Evolutionary conservation across 2,797 vertebrate species (phyloP), one percentile per base, ranked within the genome.

Genomic region (Nyctibius grandis): DNA sequence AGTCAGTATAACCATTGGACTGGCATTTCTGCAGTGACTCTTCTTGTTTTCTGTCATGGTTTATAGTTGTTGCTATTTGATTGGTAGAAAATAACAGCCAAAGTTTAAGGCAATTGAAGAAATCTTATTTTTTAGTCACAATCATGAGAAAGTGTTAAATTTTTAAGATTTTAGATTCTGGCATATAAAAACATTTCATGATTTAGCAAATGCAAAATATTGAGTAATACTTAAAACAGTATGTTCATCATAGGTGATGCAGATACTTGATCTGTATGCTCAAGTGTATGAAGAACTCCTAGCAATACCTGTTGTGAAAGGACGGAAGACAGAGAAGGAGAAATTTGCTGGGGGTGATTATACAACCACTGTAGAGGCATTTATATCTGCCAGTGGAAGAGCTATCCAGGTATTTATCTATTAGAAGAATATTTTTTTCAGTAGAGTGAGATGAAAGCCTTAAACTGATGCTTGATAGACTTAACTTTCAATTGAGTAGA

Each of bases 321-420:
- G 99, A 88, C 99, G 97, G 89, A 99, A 99, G 96, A 99, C 99
- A 0, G 99, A 99, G 96, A 99, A 99, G 96, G 99, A 99, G 95
- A 99, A 99, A 83, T 99, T 99, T 94, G 99, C 99, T 10, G 99
- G 99, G 42, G 99, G 99, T 85, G 99, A 99, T 97, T 99, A 99
- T 91, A 99, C 99, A 51, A 99, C 99, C 19, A 99, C 99, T 2
- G 96, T 99, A 72, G 99, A 99, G 94, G 99, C 99, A 3, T 99
- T 98, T 91, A 99, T 99, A 97, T 99, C 99, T n/a, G 99, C 99
- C 86, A 99, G 99, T 34, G 99, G 99, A 67, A 98, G 99, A 96
- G 99, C 99, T 88, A 99, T 99, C 95, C 99, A 99, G 98, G 99
- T 99, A 95, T 59, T 85, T 38, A 12, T 10, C 23, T 44, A 34